These are phyloP conservation scores for Chironomus riparius DNA, from an alignment of 2,888 invertebrate genomes.

Conservation along the genomic window DNA sequence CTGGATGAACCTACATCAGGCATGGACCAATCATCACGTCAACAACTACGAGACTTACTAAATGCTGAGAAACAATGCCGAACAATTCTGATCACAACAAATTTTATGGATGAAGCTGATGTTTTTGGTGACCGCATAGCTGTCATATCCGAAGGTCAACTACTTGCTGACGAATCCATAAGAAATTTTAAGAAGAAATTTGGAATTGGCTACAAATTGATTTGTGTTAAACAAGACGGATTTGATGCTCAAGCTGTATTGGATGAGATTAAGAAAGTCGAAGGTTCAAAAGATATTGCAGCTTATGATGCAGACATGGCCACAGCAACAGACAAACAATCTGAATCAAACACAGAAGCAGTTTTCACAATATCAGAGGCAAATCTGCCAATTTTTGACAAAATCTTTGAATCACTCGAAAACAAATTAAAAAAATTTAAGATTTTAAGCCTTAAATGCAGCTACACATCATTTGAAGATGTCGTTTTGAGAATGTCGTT, in stretches of 20 bases:
- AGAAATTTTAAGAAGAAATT: constrained; percentile 75
- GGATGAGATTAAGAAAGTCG: constrained; percentile 48
- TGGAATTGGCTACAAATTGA: constrained; percentile 75
- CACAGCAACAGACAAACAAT: too few relatives aligned
- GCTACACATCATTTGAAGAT: constrained; percentile 81
- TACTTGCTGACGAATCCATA: constrained; percentile 73
- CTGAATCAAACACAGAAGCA: too few relatives aligned
- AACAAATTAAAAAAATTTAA: constrained; percentile 48
- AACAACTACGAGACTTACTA: constrained; percentile 74
- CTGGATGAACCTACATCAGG: constrained; percentile 75
- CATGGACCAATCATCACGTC: constrained; percentile 76
- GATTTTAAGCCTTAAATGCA: constrained; percentile 70
- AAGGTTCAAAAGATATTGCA: too few relatives aligned
- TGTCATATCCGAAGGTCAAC: constrained; percentile 71
- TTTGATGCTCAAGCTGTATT: constrained; percentile 49
- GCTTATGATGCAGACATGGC: too few relatives aligned
- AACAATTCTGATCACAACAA: constrained; percentile 72
- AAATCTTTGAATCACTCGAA: constrained; percentile 61
- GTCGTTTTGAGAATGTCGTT: constrained; percentile 84
- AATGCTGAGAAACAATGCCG: constrained; percentile 62
- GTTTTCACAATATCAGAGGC: too few relatives aligned
- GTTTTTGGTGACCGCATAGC: constrained; percentile 78
- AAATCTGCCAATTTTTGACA: constrained; percentile 54
- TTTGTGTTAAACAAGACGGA: constrained; percentile 44
- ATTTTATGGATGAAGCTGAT: constrained; percentile 90